A percentile compares a stretch with the other conserved stretches of the same genome.
These are phyloP conservation scores for Elephantulus edwardii DNA, from an alignment of 2,113 vertebrate species.

Conservation along the genomic window DNA sequence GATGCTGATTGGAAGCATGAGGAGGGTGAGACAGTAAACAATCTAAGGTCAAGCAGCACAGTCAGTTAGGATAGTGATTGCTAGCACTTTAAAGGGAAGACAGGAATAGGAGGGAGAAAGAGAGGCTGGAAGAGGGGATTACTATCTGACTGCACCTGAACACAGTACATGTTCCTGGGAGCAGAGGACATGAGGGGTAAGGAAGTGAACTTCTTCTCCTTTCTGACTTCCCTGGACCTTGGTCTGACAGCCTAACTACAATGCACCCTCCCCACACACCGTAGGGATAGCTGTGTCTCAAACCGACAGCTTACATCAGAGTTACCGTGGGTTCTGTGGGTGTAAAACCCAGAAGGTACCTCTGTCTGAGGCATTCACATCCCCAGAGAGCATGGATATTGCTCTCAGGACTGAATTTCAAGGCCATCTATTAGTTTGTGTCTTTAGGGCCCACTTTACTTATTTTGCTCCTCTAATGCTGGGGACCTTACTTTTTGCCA, in stretches of 20 bases:
- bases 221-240: accelerated
- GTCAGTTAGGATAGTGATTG: accelerated
- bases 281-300: not conserved
- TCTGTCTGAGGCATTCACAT: accelerated
- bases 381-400: not conserved
- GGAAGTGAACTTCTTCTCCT: not conserved
- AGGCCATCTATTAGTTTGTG: not conserved
- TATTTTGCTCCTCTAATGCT: too few species aligned
- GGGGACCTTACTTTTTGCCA: too few species aligned
- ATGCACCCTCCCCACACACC: accelerated
- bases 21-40: not conserved
- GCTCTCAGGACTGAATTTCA: not conserved
- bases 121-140: accelerated
- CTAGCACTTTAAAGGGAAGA: not conserved
- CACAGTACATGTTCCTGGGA: accelerated
- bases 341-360: not conserved
- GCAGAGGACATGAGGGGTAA: not conserved
- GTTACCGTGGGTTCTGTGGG: too few species aligned
- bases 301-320: not conserved
- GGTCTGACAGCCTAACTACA: not conserved
- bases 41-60: too few species aligned
- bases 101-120: too few species aligned
- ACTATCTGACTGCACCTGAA: accelerated
- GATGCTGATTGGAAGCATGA: not conserved
- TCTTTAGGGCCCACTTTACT: not conserved